Base-by-base conservation (phyloP, 2,113 vertebrate genomes). In the Pseudolaguvia tuberculata region DNA sequence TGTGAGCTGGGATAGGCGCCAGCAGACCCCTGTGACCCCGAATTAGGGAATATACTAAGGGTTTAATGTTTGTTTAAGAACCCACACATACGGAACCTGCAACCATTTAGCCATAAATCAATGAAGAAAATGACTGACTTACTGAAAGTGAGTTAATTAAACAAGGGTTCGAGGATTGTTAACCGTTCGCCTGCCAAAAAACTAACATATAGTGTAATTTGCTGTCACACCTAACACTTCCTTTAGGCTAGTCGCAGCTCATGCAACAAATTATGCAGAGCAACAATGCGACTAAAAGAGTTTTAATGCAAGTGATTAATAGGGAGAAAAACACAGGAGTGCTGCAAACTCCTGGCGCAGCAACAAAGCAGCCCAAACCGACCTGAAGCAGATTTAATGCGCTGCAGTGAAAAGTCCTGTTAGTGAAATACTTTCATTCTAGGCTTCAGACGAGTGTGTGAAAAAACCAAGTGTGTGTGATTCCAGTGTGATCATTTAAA, bases 401-500 rank as follows among this genome's bases (percentile, higher is more conserved):
- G 13, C 50, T 31, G 23, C 48, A 48, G 6, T 4, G n/a, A n/a
- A n/a, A n/a, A n/a, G n/a, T n/a, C n/a, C n/a, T n/a, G n/a, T n/a
- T n/a, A n/a, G n/a, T n/a, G n/a, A n/a, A n/a, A n/a, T n/a, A n/a
- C n/a, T n/a, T n/a, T n/a, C 42, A 45, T 58, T 47, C 47, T 42
- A 29, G 9, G 27, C 12, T 21, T 12, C 12, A n/a, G 21, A 27
- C 15, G 9, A 48, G 56, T 13, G 55, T 70, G 25, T 53, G 6
- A 4, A 53, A 70, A 70, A 70, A 53, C 67, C n/a, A n/a, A n/a
- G n/a, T n/a, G n/a, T 63, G 75, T 77, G 74, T 56, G 53, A 73
- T 66, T 79, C 57, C 80, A 67, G 78, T 71, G 29, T 73, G 66
- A 75, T 63, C 48, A 67, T 73, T 79, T 73, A 76, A 82, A 59